Base-by-base conservation (phyloP, 1,140 invertebrate genomes). In the Drosophila kohkoa region DNA sequence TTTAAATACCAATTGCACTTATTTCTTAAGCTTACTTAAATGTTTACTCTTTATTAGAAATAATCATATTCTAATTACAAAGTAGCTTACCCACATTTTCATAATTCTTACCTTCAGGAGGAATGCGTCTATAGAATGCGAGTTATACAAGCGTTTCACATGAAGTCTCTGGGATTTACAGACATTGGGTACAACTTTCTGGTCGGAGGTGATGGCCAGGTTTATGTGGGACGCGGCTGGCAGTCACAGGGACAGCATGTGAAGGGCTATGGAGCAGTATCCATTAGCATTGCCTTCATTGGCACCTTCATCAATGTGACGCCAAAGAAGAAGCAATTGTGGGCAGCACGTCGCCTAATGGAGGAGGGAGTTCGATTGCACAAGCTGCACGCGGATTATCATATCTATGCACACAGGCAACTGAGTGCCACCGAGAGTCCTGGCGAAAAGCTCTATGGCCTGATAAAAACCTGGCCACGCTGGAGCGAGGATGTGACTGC, bases 111-210 rank as follows among this genome's bases (percentile, higher is more conserved):
- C 35, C 46, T 8, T 0, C 28, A 90, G 90, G 85, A 94, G 0
- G 79, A 93, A 13, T 91, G 89, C 60, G 81, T 79, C 2, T 77
- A 75, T 51, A 60, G 72, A 0, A 93, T 95, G n/a, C 91, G 93
- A 48, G 45, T 82, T 1, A 94, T 95, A 15, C 95, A 96, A 82
- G 93, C 92, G 1, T 95, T 93, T 72, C 95, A 96, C 71, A 95
- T 96, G 75, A 93, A 94, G 51, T 83, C 79, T 0, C 92, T 92
- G 7, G 82, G 92, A 0, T 93, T 94, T 93, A 85, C 87, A 15
- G 96, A 96, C 73, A 95, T 96, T 38, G 95, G 46, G 0, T 96
- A 96, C 77, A 97, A 96, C 82, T 98, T 97, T 80, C 88, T 97
- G 1, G 93, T 97, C 1, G 96, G 96, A 0, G 95, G 95, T 28